Conservation (phyloP, 2,888 invertebrate species). For the Idaea straminata region DNA sequence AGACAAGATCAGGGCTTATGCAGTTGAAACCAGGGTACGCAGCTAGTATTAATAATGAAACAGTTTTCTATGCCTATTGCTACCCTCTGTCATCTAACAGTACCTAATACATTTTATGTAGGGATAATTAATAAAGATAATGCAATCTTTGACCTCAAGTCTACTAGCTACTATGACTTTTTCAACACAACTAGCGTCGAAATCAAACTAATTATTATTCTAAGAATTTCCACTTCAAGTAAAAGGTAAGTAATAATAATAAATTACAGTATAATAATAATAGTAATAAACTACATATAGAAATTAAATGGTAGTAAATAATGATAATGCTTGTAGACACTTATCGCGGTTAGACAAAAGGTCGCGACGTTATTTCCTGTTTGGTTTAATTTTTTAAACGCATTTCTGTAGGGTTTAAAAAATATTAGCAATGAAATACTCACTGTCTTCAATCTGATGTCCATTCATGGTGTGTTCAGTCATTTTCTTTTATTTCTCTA, state of each 20-base stretch:
- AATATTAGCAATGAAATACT: slow-evolving; percentile 11
- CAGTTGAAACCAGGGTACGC: too few species aligned
- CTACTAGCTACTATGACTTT: not conserved
- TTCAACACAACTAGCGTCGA: not conserved
- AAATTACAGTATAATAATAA: too few species aligned
- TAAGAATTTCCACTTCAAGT: not conserved
- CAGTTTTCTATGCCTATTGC: not conserved
- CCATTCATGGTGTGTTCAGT: slow-evolving; percentile 46
- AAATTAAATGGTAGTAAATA: slow-evolving; percentile 3
- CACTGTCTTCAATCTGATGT: slow-evolving; percentile 50
- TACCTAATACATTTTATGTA: not conserved
- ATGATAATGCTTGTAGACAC: too few species aligned
- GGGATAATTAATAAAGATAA: not conserved
- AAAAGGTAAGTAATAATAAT: too few species aligned
- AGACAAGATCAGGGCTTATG: too few species aligned
- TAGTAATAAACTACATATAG: too few species aligned
- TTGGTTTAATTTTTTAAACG: too few species aligned
- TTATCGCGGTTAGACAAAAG: not conserved
- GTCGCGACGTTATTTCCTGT: too few species aligned
- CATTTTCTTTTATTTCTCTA: slow-evolving; percentile 24
- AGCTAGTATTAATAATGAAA: not conserved
- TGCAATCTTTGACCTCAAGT: not conserved
- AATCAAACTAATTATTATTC: not conserved
- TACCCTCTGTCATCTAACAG: not conserved
- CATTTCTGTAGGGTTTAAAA: too few species aligned